Percentiles rank a stretch among this genome's conserved stretches.
phyloP scores from a whole-genome alignment of 2,113 vertebrate species.

The Periophthalmus modestus region DNA sequence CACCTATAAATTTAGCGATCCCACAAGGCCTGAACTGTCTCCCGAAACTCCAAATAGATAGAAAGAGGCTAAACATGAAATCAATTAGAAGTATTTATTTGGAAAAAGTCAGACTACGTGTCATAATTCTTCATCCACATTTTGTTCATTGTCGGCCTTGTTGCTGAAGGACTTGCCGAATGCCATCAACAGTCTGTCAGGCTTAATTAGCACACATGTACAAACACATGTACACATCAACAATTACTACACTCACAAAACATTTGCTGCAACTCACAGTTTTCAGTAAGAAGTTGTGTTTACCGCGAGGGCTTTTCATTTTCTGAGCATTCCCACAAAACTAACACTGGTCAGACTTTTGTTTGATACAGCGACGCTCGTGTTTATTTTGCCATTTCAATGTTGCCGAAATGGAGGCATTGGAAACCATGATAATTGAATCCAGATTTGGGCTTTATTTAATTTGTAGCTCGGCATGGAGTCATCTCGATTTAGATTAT shows the following conservation, averaged over 20 bases:
- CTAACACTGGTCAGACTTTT: conserved; percentile 72
- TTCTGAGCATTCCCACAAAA: conserved; percentile 72
- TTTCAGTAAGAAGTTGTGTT: conserved; percentile 70
- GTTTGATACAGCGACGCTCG: conserved; percentile 68
- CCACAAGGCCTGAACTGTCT: neutral
- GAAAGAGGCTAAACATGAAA: neutral
- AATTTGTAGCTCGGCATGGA: conserved; percentile 79
- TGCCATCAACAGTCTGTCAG: conserved; percentile 67
- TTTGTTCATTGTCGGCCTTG: conserved; percentile 51
- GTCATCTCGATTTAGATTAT: conserved; percentile 76
- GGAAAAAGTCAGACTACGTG: neutral
- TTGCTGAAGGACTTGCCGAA: conserved; percentile 55
- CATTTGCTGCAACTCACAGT: conserved; percentile 73
- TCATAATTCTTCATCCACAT: conserved; percentile 36
- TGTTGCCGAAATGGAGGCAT: conserved; percentile 75
- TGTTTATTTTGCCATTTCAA: conserved; percentile 80
- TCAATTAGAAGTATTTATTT: neutral
- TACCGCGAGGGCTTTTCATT: conserved; percentile 76
- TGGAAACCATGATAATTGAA: conserved; percentile 75
- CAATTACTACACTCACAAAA: conserved; percentile 70
- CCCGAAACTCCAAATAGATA: neutral
- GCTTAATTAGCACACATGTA: conserved; percentile 75
- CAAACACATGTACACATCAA: conserved; percentile 50
- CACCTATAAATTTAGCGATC: no score
- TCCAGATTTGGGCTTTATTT: conserved; percentile 77